Conservation (phyloP, 2,888 invertebrate genomes). For the Drosophila sordidula region DNA sequence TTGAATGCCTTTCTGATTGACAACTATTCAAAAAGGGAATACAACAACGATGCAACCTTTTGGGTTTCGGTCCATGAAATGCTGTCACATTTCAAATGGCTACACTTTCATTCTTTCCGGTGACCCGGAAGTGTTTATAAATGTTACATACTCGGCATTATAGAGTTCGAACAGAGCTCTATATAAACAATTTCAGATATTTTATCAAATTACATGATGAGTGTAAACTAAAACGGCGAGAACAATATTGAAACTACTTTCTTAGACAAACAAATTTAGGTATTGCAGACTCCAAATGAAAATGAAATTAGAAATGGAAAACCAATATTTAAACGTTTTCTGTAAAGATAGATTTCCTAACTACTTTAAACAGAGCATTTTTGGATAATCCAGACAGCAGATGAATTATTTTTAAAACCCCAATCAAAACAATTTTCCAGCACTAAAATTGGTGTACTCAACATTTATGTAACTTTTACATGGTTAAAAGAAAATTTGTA, state of each 20-base stretch:
- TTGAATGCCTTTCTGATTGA: constrained; percentile 48
- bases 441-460: no score
- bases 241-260: no score
- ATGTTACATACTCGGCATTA: constrained; percentile 9
- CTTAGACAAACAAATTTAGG: no score
- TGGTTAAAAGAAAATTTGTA: neutral
- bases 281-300: no score
- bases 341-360: no score
- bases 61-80: constrained; percentile 9
- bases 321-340: no score
- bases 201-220: neutral
- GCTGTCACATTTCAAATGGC: constrained; percentile 4
- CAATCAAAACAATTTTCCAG: no score
- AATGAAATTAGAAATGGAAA: no score
- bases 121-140: constrained; percentile 15
- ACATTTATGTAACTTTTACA: neutral
- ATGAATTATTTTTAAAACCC: no score
- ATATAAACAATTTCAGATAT: constrained; percentile 8
- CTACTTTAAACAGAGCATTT: no score
- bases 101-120: constrained; percentile 18
- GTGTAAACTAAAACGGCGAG: neutral
- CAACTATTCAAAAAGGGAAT: constrained; percentile 5
- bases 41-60: constrained; percentile 11
- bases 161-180: neutral
- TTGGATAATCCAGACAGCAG: no score